Base-by-base conservation (phyloP, 2,113 vertebrate genomes). In the Typhlomys cinereus region DNA sequence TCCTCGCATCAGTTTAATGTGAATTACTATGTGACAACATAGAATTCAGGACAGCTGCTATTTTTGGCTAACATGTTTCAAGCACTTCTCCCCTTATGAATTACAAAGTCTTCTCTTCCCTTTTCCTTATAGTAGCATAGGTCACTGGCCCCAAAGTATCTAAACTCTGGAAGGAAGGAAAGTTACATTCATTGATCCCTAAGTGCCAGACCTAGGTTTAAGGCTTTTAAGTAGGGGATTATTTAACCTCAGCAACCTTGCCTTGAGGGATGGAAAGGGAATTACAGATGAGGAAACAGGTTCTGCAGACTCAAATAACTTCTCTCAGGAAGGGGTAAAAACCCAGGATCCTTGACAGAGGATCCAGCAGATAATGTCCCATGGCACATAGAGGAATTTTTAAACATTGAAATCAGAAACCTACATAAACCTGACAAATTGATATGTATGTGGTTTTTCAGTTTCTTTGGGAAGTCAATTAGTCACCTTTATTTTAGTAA, bases 131-230 rank as follows among this genome's bases (percentile, higher is more conserved):
- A 14, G 41, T 1, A 21, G 15, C 15, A 1, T 7, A 25, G 48
- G 12, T 41, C 85, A 27, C 9, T 79, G 67, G 83, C 73, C 46
- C 69, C n/a, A n/a, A 36, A 7, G n/a, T 54, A 23, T 27, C 1
- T 34, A 50, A 39, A 75, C 66, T 54, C 54, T n/a, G 48, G 23
- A 88, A 93, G 82, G 78, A 93, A 94, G 85, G 64, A 92, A 74
- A 41, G 5, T 0, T 64, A 34, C 27, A 29, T 67, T 85, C 57
- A 76, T 21, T 62, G 88, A 74, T 36, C 17, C 39, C 29, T 29
- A 18, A 50, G 52, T 90, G 67, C 62, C 85, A 88, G 73, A n/a
- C 57, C 70, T 15, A 69, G 34, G 59, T 44, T 79, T 48, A 62
- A 80, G 27, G 61, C n/a, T 67, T 73, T 76, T 59, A 36, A 27